Evolutionary conservation across 2,113 vertebrate genomes (phyloP).

Genomic region (Chaenocephalus aceratus): DNA sequence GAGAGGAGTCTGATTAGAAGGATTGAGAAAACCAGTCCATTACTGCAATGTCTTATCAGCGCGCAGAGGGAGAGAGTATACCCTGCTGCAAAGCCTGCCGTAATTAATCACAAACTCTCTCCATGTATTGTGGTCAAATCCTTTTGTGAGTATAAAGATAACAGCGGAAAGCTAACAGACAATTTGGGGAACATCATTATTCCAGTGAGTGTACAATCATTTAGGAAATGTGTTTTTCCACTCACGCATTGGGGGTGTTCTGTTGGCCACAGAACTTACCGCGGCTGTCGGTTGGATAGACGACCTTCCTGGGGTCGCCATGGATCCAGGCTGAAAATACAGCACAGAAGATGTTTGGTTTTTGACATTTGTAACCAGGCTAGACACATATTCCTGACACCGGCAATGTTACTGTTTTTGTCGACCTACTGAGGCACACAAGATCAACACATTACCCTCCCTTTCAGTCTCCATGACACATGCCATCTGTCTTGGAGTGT

Average conservation of each 20-base stretch:
- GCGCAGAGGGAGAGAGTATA: neutral
- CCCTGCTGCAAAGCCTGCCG: constrained; percentile 10
- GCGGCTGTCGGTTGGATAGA: constrained; percentile 94
- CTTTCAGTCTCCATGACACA: constrained; percentile 1
- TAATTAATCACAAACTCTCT: constrained; percentile 62
- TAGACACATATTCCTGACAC: neutral
- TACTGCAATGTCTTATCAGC: constrained; percentile 38
- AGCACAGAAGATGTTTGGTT: neutral
- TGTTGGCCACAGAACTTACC: constrained; percentile 96
- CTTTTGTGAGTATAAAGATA: constrained; percentile 44
- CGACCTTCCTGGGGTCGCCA: constrained; percentile 93
- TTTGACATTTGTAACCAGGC: neutral
- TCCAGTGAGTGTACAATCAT: constrained; percentile 8
- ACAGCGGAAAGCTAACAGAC: constrained; percentile 36
- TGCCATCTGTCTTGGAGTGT: neutral
- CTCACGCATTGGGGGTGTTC: constrained; percentile 92
- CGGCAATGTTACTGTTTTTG: neutral
- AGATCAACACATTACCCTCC: neutral
- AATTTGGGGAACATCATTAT: constrained; percentile 50
- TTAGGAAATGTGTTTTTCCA: constrained; percentile 50
- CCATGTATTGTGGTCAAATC: constrained; percentile 33
- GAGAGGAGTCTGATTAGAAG: constrained; percentile 28
- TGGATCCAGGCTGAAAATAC: constrained; percentile 92
- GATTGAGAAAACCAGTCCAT: constrained; percentile 23
- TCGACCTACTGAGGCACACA: neutral